A percentile compares a stretch with the other conserved stretches of the same genome.
phyloP scores from a whole-genome alignment of 2,113 vertebrate species.

The Opisthocomus hoazin region DNA sequence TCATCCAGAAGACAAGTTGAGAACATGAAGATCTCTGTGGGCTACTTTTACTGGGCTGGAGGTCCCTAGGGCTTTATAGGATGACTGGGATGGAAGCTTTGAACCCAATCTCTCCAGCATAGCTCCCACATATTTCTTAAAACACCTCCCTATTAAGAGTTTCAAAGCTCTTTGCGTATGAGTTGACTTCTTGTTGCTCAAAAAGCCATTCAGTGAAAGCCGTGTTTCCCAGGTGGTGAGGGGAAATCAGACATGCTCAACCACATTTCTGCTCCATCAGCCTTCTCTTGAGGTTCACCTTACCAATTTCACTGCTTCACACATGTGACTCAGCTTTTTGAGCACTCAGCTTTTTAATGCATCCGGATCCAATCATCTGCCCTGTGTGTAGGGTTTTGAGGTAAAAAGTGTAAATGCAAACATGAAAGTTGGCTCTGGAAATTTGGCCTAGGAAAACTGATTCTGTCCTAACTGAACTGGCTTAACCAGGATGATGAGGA shows the following conservation, averaged over 20 bases:
- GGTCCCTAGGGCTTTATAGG: slow-evolving; percentile 24
- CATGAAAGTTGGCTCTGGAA: not conserved
- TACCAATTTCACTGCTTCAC: not conserved
- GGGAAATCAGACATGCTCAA: not conserved
- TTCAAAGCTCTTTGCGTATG: not conserved
- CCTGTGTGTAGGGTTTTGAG: not conserved
- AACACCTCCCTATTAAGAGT: not conserved
- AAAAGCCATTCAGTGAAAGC: slow-evolving; percentile 23
- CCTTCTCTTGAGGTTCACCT: not conserved
- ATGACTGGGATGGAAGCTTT: not conserved
- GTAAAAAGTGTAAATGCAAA: not conserved
- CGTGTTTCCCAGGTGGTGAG: not conserved
- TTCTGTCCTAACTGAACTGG: not conserved
- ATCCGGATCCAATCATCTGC: not conserved
- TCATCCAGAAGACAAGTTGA: not conserved
- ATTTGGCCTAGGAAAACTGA: not conserved
- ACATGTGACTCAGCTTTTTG: not conserved
- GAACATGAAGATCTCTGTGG: not conserved
- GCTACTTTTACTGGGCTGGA: not conserved
- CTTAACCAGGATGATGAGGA: not conserved
- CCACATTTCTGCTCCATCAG: not conserved
- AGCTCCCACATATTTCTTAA: not conserved
- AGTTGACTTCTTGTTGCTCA: slow-evolving; percentile 9
- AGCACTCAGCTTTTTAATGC: not conserved
- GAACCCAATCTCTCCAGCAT: not conserved